Evolutionary conservation across 2,888 invertebrate species (phyloP), one percentile per base, ranked within the genome.

Genomic region (Gandaritis pyraliata): DNA sequence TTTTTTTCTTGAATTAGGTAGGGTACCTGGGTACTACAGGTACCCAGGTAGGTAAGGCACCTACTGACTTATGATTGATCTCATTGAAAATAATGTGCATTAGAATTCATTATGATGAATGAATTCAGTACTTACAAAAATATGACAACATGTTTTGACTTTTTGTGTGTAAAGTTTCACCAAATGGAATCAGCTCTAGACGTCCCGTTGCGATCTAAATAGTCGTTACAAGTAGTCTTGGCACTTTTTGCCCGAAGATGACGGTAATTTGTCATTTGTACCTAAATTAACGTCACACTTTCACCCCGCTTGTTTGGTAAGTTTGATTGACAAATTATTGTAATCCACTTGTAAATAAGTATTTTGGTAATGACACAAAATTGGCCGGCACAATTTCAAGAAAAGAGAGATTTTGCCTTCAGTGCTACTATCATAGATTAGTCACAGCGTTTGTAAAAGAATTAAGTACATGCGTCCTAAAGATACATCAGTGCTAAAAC

Each of bases 181-280:
- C 23, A 2, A n/a, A n/a, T n/a, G n/a, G n/a, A n/a, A n/a, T n/a
- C n/a, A n/a, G n/a, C n/a, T n/a, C n/a, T n/a, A n/a, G 7, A 48
- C 39, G 18, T 45, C 13, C 11, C 23, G 45, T n/a, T 41, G 46
- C 13, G 2, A 18, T 13, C 2, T 15, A 43, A 50, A 12, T 45
- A 12, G 12, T 11, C 29, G 15, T 33, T 13, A 45, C 33, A 33
- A 10, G 33, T 43, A n/a, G 29, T 48, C 55, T 12, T 33, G 33
- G 13, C 23, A 51, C 52, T 71, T 63, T 72, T 79, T 79, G 72
- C 70, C 72, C 66, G 78, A 82, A 82, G 81, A 83, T 83, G 82
- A 76, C 78, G 75, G 77, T 79, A 85, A 88, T 90, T 90, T 88
- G 88, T 90, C 90, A 90, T 86, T 74, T 83, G 83, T 81, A 82